phyloP scores from a whole-genome alignment of 2,113 vertebrate species.

The Scomber scombrus region DNA sequence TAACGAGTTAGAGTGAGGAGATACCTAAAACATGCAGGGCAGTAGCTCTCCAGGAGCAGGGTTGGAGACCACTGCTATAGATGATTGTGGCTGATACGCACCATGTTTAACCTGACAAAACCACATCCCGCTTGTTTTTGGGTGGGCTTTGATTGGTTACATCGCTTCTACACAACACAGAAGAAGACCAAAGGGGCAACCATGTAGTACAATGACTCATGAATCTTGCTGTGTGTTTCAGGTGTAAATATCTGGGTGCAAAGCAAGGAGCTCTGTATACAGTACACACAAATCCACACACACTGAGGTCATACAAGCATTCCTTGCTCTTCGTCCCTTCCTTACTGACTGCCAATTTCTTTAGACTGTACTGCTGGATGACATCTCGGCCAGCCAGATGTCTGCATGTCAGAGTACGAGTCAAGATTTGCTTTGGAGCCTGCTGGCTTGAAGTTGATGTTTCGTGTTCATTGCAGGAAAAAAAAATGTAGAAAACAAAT shows the following conservation, averaged over 20 bases:
- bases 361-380: not conserved
- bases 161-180: conserved; percentile 15
- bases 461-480: not conserved
- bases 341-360: conserved; percentile 21
- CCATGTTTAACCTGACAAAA: no score
- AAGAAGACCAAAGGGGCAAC: not conserved
- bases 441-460: not conserved
- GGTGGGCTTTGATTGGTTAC: not conserved
- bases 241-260: not conserved
- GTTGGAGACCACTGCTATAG: no score
- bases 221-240: not conserved
- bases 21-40: no score
- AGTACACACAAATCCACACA: conserved; percentile 10
- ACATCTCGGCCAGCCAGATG: conserved; percentile 10
- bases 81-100: conserved; percentile 10
- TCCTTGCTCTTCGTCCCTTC: not conserved
- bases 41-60: no score
- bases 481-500: conserved; percentile 3
- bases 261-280: not conserved
- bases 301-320: not conserved
- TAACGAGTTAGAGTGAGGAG: no score
- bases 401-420: conserved; percentile 22
- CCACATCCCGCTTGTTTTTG: conserved; percentile 10
- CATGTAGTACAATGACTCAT: no score
- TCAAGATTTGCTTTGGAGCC: conserved; percentile 9